phyloP scores from a whole-genome alignment of 1,140 invertebrate species.

The Fopius arisanus region DNA sequence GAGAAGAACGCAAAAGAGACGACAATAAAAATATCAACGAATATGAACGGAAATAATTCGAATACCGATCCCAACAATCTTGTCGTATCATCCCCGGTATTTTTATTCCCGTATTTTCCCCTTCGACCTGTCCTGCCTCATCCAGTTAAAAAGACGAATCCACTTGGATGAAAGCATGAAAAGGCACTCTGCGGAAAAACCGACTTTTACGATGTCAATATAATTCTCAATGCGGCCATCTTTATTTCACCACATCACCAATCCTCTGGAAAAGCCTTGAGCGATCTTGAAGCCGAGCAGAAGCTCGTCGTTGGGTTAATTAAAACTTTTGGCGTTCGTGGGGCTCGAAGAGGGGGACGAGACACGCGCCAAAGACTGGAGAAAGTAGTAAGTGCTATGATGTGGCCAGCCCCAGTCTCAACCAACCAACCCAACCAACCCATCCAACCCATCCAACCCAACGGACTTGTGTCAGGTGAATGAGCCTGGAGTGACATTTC shows the following conservation, averaged over 20 bases:
- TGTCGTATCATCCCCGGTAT: not conserved
- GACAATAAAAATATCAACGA: not conserved
- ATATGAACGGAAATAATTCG: not conserved
- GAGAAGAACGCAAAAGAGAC: not conserved
- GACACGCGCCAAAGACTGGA: not conserved
- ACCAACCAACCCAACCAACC: not conserved
- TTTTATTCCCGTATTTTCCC: not conserved
- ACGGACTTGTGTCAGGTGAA: not conserved
- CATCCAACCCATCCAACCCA: not conserved
- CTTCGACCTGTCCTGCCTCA: not conserved
- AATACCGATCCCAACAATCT: not conserved
- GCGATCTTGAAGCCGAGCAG: not conserved
- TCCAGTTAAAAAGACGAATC: not conserved
- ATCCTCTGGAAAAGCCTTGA: not conserved
- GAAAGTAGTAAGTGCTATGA: not conserved
- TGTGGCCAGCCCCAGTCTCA: not conserved
- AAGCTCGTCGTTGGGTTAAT: not conserved
- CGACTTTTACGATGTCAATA: conserved; percentile 6
- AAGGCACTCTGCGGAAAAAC: conserved; percentile 1
- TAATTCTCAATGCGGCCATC: conserved; percentile 18
- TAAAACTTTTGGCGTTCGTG: not conserved
- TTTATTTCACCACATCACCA: conserved; percentile 6
- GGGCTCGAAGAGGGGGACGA: not conserved
- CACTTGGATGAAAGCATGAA: conserved; percentile 13
- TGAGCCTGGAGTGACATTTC: not conserved